These are phyloP conservation scores for Ceratitis capitata DNA, from an alignment of 1,140 invertebrate species.

Conservation along the genomic window DNA sequence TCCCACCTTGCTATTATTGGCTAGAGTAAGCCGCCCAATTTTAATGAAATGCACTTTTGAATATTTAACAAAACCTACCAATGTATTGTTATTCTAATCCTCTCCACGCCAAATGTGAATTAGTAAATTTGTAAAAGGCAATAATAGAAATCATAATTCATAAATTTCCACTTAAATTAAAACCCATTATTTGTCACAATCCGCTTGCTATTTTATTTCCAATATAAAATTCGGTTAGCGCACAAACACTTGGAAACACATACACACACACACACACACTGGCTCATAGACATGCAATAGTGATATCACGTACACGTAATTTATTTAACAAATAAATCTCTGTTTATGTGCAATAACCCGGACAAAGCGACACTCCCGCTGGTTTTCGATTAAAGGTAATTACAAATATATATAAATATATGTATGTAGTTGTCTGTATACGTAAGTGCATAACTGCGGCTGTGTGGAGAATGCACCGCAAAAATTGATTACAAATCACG, in stretches of 20 bases:
- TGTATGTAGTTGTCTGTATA: no score
- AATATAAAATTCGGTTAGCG: not conserved
- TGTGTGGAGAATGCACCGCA: not conserved
- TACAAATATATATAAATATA: not conserved
- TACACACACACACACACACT: not conserved
- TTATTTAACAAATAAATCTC: not conserved
- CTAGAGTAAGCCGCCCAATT: no score
- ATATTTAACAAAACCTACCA: no score
- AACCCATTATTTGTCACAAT: not conserved
- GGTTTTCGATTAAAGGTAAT: not conserved
- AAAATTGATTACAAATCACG: slow-evolving; percentile 6
- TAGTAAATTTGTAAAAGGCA: no score
- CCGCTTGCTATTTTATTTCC: not conserved
- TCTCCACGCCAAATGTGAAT: no score
- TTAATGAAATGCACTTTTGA: no score
- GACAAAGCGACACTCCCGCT: not conserved
- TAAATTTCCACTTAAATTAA: not conserved
- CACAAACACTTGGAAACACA: not conserved
- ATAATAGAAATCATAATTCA: not conserved
- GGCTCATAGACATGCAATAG: not conserved
- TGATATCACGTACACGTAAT: not conserved
- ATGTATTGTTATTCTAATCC: no score
- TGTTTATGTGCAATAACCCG: not conserved
- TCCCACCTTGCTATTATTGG: no score
- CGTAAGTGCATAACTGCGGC: not conserved